Evolutionary conservation across 2,113 vertebrate species (phyloP), one percentile per base, ranked within the genome.

Genomic region (Plotosus lineatus): DNA sequence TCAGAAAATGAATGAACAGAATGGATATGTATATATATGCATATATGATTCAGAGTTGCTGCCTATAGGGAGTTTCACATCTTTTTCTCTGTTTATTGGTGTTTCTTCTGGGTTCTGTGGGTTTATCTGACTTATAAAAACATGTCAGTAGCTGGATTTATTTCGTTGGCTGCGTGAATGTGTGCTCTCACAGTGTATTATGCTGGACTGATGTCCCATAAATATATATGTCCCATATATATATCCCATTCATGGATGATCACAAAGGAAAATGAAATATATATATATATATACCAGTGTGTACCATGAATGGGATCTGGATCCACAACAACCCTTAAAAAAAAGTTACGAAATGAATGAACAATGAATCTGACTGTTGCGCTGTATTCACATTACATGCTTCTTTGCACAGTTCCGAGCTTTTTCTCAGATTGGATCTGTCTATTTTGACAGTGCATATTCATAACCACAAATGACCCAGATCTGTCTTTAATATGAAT

Each of bases 401-500:
- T 19, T 48, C 15, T 71, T 31, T 48, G 44, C 42, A 48, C 44
- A 48, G 4, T 71, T 48, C 44, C 9, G 2, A 48, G 14, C 4
- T 48, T 48, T 71, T 48, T 46, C 3, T 28, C 14, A 48, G 5
- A 44, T 9, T 21, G 26, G 15, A 19, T 48, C 68, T 48, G 68
- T 31, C 26, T 48, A 9, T 28, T 71, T 48, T 71, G 42, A 48
- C 42, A 71, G 68, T 28, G 44, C 6, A 69, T 31, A 48, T 71
- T 28, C 14, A 19, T 71, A 48, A 28, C 15, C 8, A 2, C 8
- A 21, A 23, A 73, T 73, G 46, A 23, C 17, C 46, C 46, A 73
- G 46, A 23, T 73, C 46, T 73, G 28, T 73, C 46, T 71, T 48
- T 50, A 50, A 31, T 71, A 71, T 71, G 3, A 73, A 51, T 51